Evolutionary conservation across 2,888 invertebrate species (phyloP).

Genomic region (Mesoligia furuncula): DNA sequence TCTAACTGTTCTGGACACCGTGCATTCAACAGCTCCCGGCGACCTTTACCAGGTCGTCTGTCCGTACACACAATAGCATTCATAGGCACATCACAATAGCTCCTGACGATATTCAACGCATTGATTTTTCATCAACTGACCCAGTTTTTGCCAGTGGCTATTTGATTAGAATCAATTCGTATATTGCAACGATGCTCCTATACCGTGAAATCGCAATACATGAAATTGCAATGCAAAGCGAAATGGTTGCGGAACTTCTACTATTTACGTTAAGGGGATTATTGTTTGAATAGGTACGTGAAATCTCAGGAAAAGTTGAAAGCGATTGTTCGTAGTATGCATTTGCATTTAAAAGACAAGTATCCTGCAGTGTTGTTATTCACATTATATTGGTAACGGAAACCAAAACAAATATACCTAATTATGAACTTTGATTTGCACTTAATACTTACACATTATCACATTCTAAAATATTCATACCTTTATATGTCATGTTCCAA

Average conservation of each 20-base stretch:
- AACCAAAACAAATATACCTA: background rate
- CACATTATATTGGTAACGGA: background rate
- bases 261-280: conserved; percentile 32
- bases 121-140: conserved; percentile 60
- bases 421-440: background rate
- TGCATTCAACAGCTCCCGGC: conserved; percentile 32
- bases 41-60: conserved; percentile 36
- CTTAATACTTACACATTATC: background rate
- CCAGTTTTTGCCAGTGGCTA: conserved; percentile 53
- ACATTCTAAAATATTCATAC: background rate
- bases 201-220: conserved; percentile 36
- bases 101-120: conserved; percentile 34
- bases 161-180: conserved; percentile 59
- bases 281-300: conserved; percentile 29
- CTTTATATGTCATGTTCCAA: background rate
- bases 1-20: conserved; percentile 1
- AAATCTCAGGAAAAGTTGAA: conserved; percentile 5
- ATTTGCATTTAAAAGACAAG: conserved; percentile 5
- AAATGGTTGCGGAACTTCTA: conserved; percentile 25
- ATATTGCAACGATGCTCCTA: conserved; percentile 39
- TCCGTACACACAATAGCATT: conserved; percentile 40
- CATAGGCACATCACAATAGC: conserved; percentile 33
- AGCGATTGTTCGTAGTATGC: background rate
- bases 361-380: background rate
- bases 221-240: conserved; percentile 36